Percentiles rank a stretch among this genome's conserved stretches.
Conservation (phyloP, 2,888 invertebrate genomes). For the Agrotis clavis region DNA sequence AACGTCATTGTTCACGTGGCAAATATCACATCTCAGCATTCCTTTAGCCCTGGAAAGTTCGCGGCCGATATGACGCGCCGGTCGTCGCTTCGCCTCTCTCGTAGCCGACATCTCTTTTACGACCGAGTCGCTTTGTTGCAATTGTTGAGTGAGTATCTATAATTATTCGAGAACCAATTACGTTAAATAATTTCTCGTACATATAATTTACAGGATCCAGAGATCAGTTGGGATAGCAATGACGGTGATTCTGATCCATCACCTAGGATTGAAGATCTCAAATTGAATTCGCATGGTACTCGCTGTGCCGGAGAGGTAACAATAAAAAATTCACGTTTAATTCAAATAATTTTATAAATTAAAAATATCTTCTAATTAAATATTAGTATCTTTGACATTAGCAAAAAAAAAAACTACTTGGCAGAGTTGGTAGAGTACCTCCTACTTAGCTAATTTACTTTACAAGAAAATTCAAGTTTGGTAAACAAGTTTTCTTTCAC, state of each 20-base stretch:
- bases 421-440: too few species aligned
- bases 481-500: too few species aligned
- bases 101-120: not conserved
- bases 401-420: too few species aligned
- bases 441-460: too few species aligned
- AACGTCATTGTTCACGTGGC: constrained; percentile 31
- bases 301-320: constrained; percentile 96
- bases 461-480: too few species aligned
- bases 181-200: not conserved
- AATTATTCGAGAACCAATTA: not conserved
- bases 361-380: not conserved
- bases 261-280: constrained; percentile 92
- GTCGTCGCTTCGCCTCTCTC: constrained; percentile 58
- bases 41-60: constrained; percentile 80
- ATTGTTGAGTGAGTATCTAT: too few species aligned
- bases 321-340: too few species aligned
- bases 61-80: constrained; percentile 84
- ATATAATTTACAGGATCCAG: constrained; percentile 93
- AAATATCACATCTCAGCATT: constrained; percentile 47
- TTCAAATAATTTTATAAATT: too few species aligned
- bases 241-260: constrained; percentile 94
- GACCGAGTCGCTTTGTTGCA: too few species aligned
- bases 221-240: constrained; percentile 96
- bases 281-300: constrained; percentile 96
- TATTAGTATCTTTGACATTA: too few species aligned